Evolutionary conservation across 2,888 invertebrate species (phyloP), one percentile per base, ranked within the genome.

Genomic region (Polymixis flavicincta): DNA sequence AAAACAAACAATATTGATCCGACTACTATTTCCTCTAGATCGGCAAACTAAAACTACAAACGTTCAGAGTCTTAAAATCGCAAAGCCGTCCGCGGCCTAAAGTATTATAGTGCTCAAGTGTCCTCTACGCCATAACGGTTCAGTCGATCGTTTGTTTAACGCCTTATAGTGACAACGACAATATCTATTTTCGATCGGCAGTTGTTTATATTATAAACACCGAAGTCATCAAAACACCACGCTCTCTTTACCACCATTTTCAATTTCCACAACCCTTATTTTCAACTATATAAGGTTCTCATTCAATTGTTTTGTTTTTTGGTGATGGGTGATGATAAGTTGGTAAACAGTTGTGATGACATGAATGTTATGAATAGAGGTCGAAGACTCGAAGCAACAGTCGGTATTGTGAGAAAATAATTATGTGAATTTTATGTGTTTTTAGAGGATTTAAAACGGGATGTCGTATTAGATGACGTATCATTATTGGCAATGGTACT

Each of bases 121-220:
- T 84, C 84, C 86, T 88, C 85, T 76, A 84, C 72, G 76, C 85
- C 67, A 71, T 88, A 90, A 89, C 88, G 88, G 89, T 88, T 69
- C 72, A 71, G 83, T 86, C 87, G 87, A 82, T 73, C 89, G 94
- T 94, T 92, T 93, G 92, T 93, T 90, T 90, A 91, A 89, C 88
- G 90, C 92, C 90, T 90, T 85, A 90, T 85, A 93, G 91, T 93
- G 95, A 95, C 94, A 95, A 94, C 92, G 94, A 95, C 94, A 95
- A 91, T 94, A 93, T 94, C 93, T 93, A 92, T 94, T 92, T 92
- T 92, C 91, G 93, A 95, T 94, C 94, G 88, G 88, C 92, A 92
- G 90, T 94, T 95, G 94, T 95, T 95, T 95, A 94, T 92, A 93
- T 91, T 92, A 91, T 88, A 93, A 94, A 94, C 95, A 94, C 90